Percentiles rank a stretch among this genome's conserved stretches.
These are phyloP conservation scores for Tryphoninae sp. DNA, from an alignment of 2,888 invertebrate species.

Conservation along the genomic window DNA sequence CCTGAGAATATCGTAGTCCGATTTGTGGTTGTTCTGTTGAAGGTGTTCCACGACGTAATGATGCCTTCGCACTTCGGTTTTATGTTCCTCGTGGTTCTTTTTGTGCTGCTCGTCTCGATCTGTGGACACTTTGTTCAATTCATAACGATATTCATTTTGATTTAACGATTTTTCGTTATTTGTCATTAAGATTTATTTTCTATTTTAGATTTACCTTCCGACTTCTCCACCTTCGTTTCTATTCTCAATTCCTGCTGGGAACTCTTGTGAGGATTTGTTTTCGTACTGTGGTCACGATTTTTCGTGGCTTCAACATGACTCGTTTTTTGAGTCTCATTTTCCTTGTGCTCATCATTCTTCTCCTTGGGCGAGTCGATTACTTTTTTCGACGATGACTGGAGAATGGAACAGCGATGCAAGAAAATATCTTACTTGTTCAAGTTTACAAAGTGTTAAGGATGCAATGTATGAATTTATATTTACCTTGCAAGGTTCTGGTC, in stretches of 20 bases:
- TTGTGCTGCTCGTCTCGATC: constrained; percentile 65
- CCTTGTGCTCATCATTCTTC: constrained; percentile 51
- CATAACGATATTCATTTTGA: not conserved
- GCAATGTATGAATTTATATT: constrained; percentile 1
- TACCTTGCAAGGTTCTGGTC: constrained; percentile 62
- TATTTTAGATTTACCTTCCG: constrained; percentile 37
- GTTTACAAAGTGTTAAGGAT: not conserved
- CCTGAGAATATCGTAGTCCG: constrained; percentile 78
- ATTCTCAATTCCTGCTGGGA: constrained; percentile 22
- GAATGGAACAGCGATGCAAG: not conserved
- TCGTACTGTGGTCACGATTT: constrained; percentile 32
- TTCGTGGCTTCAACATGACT: constrained; percentile 39
- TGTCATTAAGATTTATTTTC: not conserved
- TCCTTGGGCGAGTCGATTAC: constrained; percentile 29
- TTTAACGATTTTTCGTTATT: not conserved
- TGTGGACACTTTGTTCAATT: constrained; percentile 4
- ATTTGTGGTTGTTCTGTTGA: constrained; percentile 69
- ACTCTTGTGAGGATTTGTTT: constrained; percentile 35
- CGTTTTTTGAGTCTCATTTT: constrained; percentile 57
- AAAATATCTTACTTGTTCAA: not conserved
- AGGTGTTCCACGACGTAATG: constrained; percentile 74
- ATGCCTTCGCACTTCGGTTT: constrained; percentile 65
- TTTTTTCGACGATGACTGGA: constrained; percentile 48
- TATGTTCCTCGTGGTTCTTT: constrained; percentile 59
- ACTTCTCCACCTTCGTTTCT: constrained; percentile 45